Base-by-base conservation (phyloP, 2,113 vertebrate genomes). In the Chionodraco myersi region DNA sequence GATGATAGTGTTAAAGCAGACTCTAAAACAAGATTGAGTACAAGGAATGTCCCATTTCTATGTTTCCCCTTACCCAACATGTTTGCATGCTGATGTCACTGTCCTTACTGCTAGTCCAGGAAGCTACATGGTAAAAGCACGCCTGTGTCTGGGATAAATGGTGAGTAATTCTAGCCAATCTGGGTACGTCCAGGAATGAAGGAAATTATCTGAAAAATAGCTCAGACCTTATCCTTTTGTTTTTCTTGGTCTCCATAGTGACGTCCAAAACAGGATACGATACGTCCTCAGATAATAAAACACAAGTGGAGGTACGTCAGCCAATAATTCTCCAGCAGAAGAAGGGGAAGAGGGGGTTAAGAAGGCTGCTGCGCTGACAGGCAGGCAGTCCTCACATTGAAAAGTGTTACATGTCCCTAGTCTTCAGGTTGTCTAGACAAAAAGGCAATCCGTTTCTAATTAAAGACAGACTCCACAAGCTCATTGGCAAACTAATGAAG, bases 181-280 rank as follows among this genome's bases (percentile, higher is more conserved):
- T 61, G 59, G 36, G 61, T 67, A 73, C 48, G 70, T 66, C 72
- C 57, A 80, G 65, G 69, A 79, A 75, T 63, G 73, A 68, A 56
- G 84, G 73, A 83, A 90, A 84, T 84, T 51, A 72, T 72, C 26
- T 75, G 79, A 87, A 87, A 88, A 89, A 84, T 71, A 80, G 57
- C 70, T 71, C 62, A 48, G 77, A 72, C 54, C 72, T 65, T 79
- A 80, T 79, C 76, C 67, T 89, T 86, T 93, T 90, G 93, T 93
- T 94, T 87, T 61, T 45, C 30, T 44, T 45, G 30, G 88, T 93
- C 72, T 73, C 90, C 74, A 88, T 80, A 63, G 93, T 72, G 86
- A 95, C 83, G 10, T 79, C 82, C 90, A 92, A 91, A 95, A 95
- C 94, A 94, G 93, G 91, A 94, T 80, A 90, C 57, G 79, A 94